Conservation (phyloP, 2,113 vertebrate species). For the Paramormyrops kingsleyae region DNA sequence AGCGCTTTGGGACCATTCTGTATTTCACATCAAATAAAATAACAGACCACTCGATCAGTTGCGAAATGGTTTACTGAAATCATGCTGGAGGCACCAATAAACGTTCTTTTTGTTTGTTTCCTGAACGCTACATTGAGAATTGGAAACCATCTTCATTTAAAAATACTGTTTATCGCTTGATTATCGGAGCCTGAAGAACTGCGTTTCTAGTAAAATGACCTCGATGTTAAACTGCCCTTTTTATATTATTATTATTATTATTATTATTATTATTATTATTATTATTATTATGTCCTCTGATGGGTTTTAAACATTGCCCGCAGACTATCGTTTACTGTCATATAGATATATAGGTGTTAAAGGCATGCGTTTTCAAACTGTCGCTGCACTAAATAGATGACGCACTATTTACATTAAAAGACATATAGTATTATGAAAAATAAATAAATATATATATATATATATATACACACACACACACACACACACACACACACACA, state of each 20-base stretch:
- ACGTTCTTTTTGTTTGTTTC: background rate
- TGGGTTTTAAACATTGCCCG: background rate
- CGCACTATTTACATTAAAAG: no score
- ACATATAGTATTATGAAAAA: no score
- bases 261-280: background rate
- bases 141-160: background rate
- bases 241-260: no score
- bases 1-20: background rate
- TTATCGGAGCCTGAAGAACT: constrained; percentile 20
- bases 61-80: no score
- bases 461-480: background rate
- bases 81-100: no score
- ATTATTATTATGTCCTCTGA: background rate
- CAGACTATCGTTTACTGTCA: constrained; percentile 22
- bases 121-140: background rate
- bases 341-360: background rate
- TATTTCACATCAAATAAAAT: no score
- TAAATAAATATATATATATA: no score
- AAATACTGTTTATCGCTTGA: constrained; percentile 43
- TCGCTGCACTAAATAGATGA: no score
- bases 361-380: background rate
- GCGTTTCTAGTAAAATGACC: background rate
- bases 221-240: background rate
- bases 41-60: no score
- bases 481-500: no score